A percentile compares a stretch with the other conserved stretches of the same genome.
Conservation (phyloP, 1,140 invertebrate species). For the Lordiphosa stackelbergi region DNA sequence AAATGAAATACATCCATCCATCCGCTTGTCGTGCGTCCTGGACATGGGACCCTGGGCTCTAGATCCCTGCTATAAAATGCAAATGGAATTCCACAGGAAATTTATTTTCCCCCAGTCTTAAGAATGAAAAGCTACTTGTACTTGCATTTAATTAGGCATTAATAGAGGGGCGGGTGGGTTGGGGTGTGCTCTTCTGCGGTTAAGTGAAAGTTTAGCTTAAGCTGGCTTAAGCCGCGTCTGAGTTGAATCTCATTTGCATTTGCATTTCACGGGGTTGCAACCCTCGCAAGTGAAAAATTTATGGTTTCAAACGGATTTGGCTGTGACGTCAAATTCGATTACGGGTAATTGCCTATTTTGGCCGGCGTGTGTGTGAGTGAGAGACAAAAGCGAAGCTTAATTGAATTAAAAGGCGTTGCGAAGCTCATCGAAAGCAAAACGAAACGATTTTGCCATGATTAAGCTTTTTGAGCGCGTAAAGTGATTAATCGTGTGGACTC, state of each 20-base stretch:
- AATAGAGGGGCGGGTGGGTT: constrained; percentile 29
- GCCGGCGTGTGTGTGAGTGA: constrained; percentile 14
- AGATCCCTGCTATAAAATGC: constrained; percentile 62
- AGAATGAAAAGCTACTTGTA: constrained; percentile 7
- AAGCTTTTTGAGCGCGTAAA: constrained; percentile 54
- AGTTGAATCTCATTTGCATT: constrained; percentile 59
- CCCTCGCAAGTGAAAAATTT: constrained; percentile 44
- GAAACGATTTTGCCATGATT: constrained; percentile 31
- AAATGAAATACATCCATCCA: constrained; percentile 71
- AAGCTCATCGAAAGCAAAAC: constrained; percentile 44
- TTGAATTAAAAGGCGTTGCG: constrained; percentile 64
- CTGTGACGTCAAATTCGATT: constrained; percentile 56
- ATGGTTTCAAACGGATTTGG: constrained; percentile 65
- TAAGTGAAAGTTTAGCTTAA: constrained; percentile 68
- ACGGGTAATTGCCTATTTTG: constrained; percentile 66
- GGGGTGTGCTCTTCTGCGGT: constrained; percentile 48
- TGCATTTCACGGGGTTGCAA: constrained; percentile 48
- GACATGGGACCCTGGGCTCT: constrained; percentile 12
- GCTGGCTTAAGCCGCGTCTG: constrained; percentile 54
- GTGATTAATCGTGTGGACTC: constrained; percentile 46
- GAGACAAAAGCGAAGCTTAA: constrained; percentile 58
- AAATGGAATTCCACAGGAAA: constrained; percentile 55
- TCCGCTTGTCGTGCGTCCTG: constrained; percentile 57
- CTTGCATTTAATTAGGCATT: constrained; percentile 73
- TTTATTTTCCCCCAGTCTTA: constrained; percentile 35